phyloP scores from a whole-genome alignment of 2,113 vertebrate genomes.

The Geothlypis trichas region DNA sequence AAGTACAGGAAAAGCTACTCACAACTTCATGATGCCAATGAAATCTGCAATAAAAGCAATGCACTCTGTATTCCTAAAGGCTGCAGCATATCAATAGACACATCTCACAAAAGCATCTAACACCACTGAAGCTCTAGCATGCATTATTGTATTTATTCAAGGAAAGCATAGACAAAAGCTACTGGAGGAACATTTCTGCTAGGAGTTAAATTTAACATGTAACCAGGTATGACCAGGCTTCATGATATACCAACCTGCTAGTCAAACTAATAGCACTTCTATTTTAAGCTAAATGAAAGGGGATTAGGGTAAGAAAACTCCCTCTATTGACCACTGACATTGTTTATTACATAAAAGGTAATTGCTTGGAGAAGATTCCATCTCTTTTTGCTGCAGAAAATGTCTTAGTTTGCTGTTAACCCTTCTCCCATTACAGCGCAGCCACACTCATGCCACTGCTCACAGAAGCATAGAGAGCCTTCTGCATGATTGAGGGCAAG shows the following conservation, averaged over 20 bases:
- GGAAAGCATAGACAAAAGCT: not conserved
- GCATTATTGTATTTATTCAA: not conserved
- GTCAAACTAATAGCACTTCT: not conserved
- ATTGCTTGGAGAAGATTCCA: conserved; percentile 12
- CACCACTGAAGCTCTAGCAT: not conserved
- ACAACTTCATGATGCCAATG: not conserved
- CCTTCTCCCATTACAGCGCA: not conserved
- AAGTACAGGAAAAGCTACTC: not conserved
- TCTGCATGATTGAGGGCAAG: conserved; percentile 52
- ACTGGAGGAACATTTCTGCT: not conserved
- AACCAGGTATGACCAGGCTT: not conserved
- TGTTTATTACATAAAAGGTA: conserved; percentile 56
- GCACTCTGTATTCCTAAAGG: not conserved
- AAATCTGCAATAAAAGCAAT: not conserved
- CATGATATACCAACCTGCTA: not conserved
- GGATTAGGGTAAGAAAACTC: conserved; percentile 1
- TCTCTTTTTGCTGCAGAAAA: conserved; percentile 16
- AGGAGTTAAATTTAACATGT: not conserved
- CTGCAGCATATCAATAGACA: not conserved
- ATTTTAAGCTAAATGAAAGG: conserved; percentile 14
- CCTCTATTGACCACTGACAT: conserved; percentile 7
- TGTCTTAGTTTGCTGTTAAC: conserved; percentile 31
- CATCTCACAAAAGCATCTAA: not conserved
- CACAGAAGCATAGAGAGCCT: not conserved
- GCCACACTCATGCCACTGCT: not conserved